These are phyloP conservation scores for Lepidotrigona ventralis DNA, from an alignment of 1,140 invertebrate species.

Conservation along the genomic window DNA sequence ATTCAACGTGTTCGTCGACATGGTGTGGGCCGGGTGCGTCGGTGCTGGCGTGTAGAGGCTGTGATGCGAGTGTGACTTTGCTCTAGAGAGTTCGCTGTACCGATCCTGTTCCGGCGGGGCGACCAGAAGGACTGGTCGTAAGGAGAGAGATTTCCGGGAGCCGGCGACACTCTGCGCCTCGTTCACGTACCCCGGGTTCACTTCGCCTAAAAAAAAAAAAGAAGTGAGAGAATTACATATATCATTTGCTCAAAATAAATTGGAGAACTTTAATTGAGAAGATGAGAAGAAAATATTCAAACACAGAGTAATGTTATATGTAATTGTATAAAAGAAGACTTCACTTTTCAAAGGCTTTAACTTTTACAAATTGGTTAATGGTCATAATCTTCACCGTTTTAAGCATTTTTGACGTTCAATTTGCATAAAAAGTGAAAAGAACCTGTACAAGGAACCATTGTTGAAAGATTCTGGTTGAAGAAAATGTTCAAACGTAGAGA, in stretches of 20 bases:
- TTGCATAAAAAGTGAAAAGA: no score
- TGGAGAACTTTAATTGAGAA: no score
- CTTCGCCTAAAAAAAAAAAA: constrained; percentile 85
- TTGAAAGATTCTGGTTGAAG: constrained; percentile 91
- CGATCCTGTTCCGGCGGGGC: constrained; percentile 83
- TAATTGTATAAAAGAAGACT: no score
- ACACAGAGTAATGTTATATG: no score
- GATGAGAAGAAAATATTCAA: no score
- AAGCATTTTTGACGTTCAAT: no score
- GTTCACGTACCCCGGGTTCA: constrained; percentile 90
- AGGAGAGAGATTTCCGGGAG: constrained; percentile 90
- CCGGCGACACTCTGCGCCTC: constrained; percentile 90
- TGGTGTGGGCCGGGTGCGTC: constrained; percentile 75
- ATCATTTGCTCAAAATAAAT: no score
- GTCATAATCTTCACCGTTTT: no score
- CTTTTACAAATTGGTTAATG: no score
- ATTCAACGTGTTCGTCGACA: constrained; percentile 77
- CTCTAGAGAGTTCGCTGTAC: constrained; percentile 78
- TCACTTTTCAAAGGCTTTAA: no score
- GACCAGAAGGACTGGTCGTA: constrained; percentile 92
- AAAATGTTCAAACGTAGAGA: no score
- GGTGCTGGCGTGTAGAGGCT: constrained; percentile 76
- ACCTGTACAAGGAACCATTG: constrained; percentile 82
- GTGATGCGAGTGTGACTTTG: constrained; percentile 79
- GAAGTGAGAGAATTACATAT: no score